Conservation (phyloP, 2,797 vertebrate species). For the Sparidentex hasta region DNA sequence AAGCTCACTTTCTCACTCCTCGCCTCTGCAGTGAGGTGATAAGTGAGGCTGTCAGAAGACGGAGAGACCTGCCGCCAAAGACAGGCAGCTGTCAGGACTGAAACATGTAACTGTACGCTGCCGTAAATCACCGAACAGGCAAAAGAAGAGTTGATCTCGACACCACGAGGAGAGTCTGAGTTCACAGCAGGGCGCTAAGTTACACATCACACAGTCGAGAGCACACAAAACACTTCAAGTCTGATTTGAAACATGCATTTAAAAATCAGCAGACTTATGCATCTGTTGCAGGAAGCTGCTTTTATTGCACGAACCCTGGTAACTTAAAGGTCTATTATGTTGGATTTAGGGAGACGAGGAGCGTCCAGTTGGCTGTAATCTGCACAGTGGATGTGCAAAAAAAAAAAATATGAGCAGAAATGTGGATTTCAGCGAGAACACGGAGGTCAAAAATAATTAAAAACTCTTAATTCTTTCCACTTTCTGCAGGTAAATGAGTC, state of each 20-base stretch:
- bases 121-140: neutral
- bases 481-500: constrained; percentile 8
- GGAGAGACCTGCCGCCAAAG: constrained; percentile 29
- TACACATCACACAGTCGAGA: neutral
- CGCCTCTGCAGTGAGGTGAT: constrained; percentile 53
- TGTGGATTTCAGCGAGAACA: neutral
- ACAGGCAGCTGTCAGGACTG: constrained; percentile 39
- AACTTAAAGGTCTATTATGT: neutral
- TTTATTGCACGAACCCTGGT: neutral
- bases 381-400: neutral
- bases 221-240: neutral
- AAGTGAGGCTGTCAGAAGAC: constrained; percentile 44
- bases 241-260: neutral
- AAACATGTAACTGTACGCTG: neutral
- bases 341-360: too few species aligned
- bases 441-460: neutral
- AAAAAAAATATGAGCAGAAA: neutral
- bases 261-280: too few species aligned
- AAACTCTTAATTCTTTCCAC: neutral
- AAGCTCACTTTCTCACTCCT: constrained; percentile 23
- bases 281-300: too few species aligned
- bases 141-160: neutral
- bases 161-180: too few species aligned
- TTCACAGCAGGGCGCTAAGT: neutral
- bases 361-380: too few species aligned